Evolutionary conservation across 2,113 vertebrate species (phyloP), one percentile per base, ranked within the genome.

Genomic region (Phaetusa simplex): DNA sequence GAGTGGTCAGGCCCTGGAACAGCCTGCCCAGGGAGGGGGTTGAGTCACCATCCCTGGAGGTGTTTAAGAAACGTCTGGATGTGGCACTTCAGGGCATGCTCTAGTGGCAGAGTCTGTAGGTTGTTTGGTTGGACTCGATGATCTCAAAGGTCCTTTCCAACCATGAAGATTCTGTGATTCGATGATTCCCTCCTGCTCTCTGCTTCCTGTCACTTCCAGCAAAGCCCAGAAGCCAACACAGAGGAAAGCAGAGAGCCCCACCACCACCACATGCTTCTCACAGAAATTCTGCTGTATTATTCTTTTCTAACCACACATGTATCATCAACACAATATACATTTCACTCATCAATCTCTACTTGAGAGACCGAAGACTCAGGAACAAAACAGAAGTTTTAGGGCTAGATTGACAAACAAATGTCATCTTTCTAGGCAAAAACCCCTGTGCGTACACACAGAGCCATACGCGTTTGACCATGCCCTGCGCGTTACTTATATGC

Each of bases 401-500:
- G 29, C 23, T 71, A 55, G 9, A 64, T 1, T 38, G 27, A 40
- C 19, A 92, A 50, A 88, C 0, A 0, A n/a, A 42, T 23, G 4
- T 30, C 23, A 43, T 27, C 9, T 53, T 62, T 72, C 45, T 13
- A 29, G 49, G 29, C 23, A 30, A 56, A 71, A n/a, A 16, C 0
- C 1, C 34, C 3, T 1, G 19, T 30, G 43, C 66, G 50, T 38
- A 10, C 16, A n/a, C 3, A 19, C 29, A 23, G 18, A 56, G 24
- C 73, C 30, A 13, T 23, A 4, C 2, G 2, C 30, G 34, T 61
- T 50, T 52, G 70, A 12, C 47, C 15, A 13, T 2, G 19, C 17
- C 6, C 32, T 22, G 9, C 55, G 6, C 2, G 1, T 45, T 61
- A 36, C 40, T 12, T 24, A 2, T 1, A 1, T 2, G 29, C 64